Base-by-base conservation (phyloP, 2,888 invertebrate genomes). In the Drosophila affinis region DNA sequence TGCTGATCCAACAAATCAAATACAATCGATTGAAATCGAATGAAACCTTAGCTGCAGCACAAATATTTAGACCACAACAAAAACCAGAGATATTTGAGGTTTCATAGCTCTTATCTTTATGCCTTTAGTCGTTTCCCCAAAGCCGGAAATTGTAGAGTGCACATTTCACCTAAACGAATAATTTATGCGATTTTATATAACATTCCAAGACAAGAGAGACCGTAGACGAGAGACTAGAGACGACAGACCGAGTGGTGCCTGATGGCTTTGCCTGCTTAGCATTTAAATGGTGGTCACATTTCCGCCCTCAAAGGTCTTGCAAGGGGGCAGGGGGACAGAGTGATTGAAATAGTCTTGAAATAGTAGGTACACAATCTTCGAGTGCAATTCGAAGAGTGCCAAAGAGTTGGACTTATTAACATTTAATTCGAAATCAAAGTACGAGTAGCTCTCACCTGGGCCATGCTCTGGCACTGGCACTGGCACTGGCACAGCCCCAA, bases 391-490 rank as follows among this genome's bases (percentile, higher is more conserved):
- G 45, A 27, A 54, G 46, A 61, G 54, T 53, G 56, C 60, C 64
- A 85, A 83, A 79, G 86, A 82, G 88, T 81, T 79, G 79, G 45
- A 68, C 55, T 49, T 72, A 83, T 85, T 87, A 88, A 88, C 88
- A 88, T 88, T 83, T 83, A 85, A 83, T 83, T 83, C 75, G 77
- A 79, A 88, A 82, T 87, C 88, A 87, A 81, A 81, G 77, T 63
- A 73, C 56, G 46, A 54, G 17, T 6, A 34, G 27, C 45, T 52
- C 45, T 14, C 24, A 12, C 29, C 39, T 61, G 55, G 52, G 24
- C 24, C 45, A 34, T n/a, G n/a, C n/a, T n/a, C n/a, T n/a, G 27
- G 27, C 45, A 18, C 34, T 32, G 32, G 10, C 3, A 12, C 27
- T 6, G 27, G 27, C 27, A 27, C 29, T 71, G 61, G 52, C 47